Evolutionary conservation across 92 coral and sea anemone genomes (phyloP).

Genomic region (Heteractis magnifica): DNA sequence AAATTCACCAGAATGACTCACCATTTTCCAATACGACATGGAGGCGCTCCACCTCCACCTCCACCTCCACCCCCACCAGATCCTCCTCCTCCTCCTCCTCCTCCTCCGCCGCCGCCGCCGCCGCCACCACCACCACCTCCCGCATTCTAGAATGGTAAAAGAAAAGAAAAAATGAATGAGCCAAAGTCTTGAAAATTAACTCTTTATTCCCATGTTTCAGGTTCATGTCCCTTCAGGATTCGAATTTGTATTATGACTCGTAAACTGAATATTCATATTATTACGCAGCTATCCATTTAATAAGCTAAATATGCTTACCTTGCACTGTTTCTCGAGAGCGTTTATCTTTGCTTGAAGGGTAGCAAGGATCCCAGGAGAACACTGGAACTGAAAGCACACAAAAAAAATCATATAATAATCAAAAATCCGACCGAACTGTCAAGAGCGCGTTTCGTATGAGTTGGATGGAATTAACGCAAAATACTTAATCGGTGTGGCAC

Average conservation of each 20-base stretch:
- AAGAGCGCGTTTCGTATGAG: too few relatives aligned
- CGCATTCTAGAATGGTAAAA: neutral
- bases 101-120: neutral
- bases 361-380: constrained; percentile 72
- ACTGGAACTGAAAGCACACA: constrained; percentile 53
- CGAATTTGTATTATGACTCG: neutral
- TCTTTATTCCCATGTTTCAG: neutral
- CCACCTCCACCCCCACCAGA: constrained; percentile 1
- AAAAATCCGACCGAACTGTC: neutral
- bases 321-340: constrained; percentile 77
- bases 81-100: constrained; percentile 16
- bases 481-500: too few relatives aligned
- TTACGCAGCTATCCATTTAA: neutral
- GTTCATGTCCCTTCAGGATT: neutral
- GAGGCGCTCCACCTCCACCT: constrained; percentile 36
- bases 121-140: constrained; percentile 27
- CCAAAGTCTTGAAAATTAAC: neutral
- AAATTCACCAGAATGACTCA: constrained; percentile 17
- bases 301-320: constrained; percentile 45
- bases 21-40: constrained; percentile 78
- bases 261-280: neutral
- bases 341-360: constrained; percentile 65
- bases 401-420: neutral
- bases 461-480: too few relatives aligned
- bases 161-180: neutral